Evolutionary conservation across 1,140 invertebrate species (phyloP).

Genomic region (Aphelinus certus): DNA sequence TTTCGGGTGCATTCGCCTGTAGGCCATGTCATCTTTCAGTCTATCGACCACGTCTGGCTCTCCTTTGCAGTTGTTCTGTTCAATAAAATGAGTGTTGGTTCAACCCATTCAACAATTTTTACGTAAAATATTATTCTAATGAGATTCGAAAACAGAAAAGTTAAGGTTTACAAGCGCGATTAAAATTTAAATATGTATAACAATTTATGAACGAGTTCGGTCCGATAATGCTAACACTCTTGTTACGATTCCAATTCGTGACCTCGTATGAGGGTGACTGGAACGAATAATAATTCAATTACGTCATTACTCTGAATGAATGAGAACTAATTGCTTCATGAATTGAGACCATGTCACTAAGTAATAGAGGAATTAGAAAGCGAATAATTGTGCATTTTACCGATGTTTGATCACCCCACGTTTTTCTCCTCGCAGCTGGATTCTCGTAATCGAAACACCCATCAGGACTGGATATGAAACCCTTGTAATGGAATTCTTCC

Average conservation of each 20-base stretch:
- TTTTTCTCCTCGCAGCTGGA: slow-evolving; percentile 14
- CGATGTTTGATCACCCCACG: slow-evolving; percentile 21
- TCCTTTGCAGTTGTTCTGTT: slow-evolving; percentile 13
- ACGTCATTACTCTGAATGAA: no score
- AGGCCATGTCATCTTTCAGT: slow-evolving; percentile 83
- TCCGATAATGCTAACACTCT: slow-evolving; percentile 6
- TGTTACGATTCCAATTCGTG: background rate
- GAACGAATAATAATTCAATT: no score
- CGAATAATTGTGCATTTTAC: background rate
- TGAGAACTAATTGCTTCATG: no score
- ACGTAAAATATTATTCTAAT: background rate
- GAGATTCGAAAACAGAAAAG: background rate
- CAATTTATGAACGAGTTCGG: background rate
- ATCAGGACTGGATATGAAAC: slow-evolving; percentile 27
- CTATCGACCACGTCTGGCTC: slow-evolving; percentile 67
- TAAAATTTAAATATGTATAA: background rate
- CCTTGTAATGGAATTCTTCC: slow-evolving; percentile 52
- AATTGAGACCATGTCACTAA: no score
- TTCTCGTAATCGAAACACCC: slow-evolving; percentile 3
- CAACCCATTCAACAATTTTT: no score
- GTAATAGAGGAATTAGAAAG: no score
- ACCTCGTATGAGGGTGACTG: no score
- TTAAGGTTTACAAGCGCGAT: background rate
- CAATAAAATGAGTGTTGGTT: background rate
- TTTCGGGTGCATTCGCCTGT: slow-evolving; percentile 74